These are phyloP conservation scores for Enteromius trimaculatus DNA, from an alignment of 2,797 vertebrate species.

Conservation along the genomic window DNA sequence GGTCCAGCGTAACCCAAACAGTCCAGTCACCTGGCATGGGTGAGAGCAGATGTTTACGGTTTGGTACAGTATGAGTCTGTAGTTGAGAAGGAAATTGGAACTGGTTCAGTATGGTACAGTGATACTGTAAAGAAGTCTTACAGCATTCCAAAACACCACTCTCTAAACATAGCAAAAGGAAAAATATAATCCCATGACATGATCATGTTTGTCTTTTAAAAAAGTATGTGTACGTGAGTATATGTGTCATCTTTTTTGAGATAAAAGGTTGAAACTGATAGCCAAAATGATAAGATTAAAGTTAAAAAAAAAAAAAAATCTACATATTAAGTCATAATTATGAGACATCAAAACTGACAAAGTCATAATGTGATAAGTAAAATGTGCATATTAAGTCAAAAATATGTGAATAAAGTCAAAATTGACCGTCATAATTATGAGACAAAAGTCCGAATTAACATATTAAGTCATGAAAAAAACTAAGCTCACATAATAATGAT, in stretches of 20 bases:
- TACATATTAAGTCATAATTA: no score
- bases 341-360: no score
- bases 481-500: no score
- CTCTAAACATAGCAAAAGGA: not conserved
- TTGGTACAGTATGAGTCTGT: not conserved
- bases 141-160: not conserved
- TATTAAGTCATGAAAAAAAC: not conserved
- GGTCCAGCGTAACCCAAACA: not conserved
- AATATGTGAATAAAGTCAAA: no score
- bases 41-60: not conserved
- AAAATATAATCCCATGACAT: not conserved
- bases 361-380: no score
- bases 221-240: no score
- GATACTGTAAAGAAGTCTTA: not conserved
- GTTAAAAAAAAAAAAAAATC: no score
- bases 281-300: no score
- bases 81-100: not conserved
- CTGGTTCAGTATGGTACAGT: not conserved
- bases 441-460: not conserved
- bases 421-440: not conserved
- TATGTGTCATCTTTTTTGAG: no score
- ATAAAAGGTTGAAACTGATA: no score
- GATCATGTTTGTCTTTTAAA: not conserved
- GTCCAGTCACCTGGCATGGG: not conserved
- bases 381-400: no score